Evolutionary conservation across 2,113 vertebrate genomes (phyloP).

Genomic region (Sphaerodactylus townsendi): DNA sequence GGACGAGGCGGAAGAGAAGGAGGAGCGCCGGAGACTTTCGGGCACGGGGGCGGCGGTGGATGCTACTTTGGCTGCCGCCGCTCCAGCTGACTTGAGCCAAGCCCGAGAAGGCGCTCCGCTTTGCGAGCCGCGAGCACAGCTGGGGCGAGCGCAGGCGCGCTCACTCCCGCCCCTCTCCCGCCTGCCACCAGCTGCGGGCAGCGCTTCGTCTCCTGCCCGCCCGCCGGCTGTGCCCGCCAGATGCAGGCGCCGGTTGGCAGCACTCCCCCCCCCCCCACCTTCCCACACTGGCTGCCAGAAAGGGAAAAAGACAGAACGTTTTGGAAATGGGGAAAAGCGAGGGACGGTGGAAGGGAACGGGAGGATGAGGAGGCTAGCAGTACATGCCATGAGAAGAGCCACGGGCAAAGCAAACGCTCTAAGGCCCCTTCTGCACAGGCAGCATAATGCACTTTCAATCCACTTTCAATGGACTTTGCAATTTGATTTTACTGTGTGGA

Average conservation of each 20-base stretch:
- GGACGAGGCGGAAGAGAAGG: constrained; percentile 20
- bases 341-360: no score
- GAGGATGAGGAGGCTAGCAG: no score
- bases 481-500: no score
- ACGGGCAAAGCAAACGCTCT: no score
- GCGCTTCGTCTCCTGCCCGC: not conserved
- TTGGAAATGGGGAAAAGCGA: no score
- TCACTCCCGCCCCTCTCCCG: not conserved
- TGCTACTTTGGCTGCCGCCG: constrained; percentile 32
- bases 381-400: no score
- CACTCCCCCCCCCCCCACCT: not conserved
- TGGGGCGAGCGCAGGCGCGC: not conserved
- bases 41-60: constrained; percentile 11
- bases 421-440: no score
- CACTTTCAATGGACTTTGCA: no score
- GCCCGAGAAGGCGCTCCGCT: constrained; percentile 30
- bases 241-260: not conserved
- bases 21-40: not conserved
- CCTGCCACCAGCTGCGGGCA: constrained; percentile 8
- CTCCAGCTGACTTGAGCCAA: constrained; percentile 30
- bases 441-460: no score
- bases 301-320: no score
- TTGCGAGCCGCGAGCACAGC: not conserved
- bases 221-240: not conserved
- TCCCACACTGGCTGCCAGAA: not conserved